Base-by-base conservation (phyloP, 2,113 vertebrate species). In the Coreoperca whiteheadi region DNA sequence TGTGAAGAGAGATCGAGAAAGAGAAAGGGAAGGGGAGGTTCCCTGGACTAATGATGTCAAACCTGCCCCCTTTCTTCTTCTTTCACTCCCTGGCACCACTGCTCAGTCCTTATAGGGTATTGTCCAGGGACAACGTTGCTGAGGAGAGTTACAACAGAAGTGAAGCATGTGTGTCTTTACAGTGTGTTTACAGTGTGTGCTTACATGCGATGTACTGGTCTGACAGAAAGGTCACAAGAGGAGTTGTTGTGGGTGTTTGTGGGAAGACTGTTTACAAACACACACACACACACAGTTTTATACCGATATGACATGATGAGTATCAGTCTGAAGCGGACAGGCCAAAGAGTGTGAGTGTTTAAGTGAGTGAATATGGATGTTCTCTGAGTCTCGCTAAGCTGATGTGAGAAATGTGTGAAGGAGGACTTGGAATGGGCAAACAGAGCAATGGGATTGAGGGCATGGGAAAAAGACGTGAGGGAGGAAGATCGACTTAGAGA, bases 41-140 rank as follows among this genome's bases (percentile, higher is more conserved):
- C 84, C 83, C 80, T 79, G 37, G 83, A 83, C 79, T 80, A 85
- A 88, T 68, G 15, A 80, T 76, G 81, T 72, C 65, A 83, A 87
- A 83, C 68, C 86, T 69, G 30, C 77, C 77, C 86, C 14, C 10
- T 25, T 50, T 50, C 16, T 73, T 54, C 77, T 28, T n/a, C 50
- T 64, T 37, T 71, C 43, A 68, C 53, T 68, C 63, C 66, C 43
- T 39, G 51, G 51, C 61, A 20, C 51, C 48, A 34, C 32, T 51
- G 46, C 69, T 79, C 69, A 34, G n/a, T 68, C 92, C 90, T 91
- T 94, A 79, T 93, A 91, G 65, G 92, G 91, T 66, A 79, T 88
- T 88, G 88, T 89, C 73, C 80, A 63, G 73, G 72, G 79, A 77
- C 54, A 63, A 64, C 59, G 25, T 11, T 39, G 46, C n/a, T 54